Evolutionary conservation across 2,888 invertebrate genomes (phyloP), one percentile per base, ranked within the genome.

Genomic region (Phasia obesa): DNA sequence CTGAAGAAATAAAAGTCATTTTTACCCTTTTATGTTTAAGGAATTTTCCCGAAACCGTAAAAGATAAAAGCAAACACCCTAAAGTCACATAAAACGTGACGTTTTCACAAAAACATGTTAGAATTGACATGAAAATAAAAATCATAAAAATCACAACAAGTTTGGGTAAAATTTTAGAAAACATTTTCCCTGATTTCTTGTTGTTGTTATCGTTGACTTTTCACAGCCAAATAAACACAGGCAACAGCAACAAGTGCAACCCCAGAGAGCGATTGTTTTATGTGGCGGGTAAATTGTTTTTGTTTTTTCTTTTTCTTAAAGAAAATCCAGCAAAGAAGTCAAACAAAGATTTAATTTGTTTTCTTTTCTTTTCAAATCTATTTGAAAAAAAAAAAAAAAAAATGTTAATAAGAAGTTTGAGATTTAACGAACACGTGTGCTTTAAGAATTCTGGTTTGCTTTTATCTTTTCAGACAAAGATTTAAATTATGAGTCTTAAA

Each of bases 141-240:
- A 6, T 59, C 69, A 57, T 42, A 60, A 74, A 82, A 69, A 73
- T 77, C 73, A 76, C 73, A 74, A 73, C 65, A 71, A 49, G 57
- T 59, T 71, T 73, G 42, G 47, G 65, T 42, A 71, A 67, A 55
- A 67, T 65, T 81, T 49, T 6, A 19, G 15, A 65, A 51, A 42
- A 21, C 6, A 65, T 19, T 19, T 31, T 62, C 13, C 15, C 7
- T 19, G 49, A n/a, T 2, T 35, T 23, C 11, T n/a, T 70, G 55
- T 62, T 57, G 55, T 31, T 55, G 35, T 23, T 57, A 5, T 35
- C 47, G 51, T 78, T 23, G 67, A 73, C 42, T 69, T 80, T 69
- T 80, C 62, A 64, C 69, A 80, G 62, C 42, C 53, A 31, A 49
- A 62, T 49, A 17, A 59, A 67, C 11, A 70, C 7, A 2, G 44